These are phyloP conservation scores for Uria lomvia DNA, from an alignment of 2,113 vertebrate species.

Conservation along the genomic window DNA sequence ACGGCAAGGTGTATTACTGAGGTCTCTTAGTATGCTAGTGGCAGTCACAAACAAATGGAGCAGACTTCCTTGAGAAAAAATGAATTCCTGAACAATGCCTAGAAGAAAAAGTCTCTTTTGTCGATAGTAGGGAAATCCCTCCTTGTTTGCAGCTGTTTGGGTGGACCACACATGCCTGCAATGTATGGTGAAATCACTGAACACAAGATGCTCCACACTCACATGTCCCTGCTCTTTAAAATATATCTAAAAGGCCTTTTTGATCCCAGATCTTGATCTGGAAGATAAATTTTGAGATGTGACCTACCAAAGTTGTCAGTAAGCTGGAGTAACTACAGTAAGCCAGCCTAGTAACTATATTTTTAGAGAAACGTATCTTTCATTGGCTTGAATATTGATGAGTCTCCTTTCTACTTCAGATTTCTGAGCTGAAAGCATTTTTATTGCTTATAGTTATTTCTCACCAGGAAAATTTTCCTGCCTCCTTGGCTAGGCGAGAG, in stretches of 20 bases:
- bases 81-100: background rate
- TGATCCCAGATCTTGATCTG: background rate
- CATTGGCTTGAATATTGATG: background rate
- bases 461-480: background rate
- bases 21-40: background rate
- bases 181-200: background rate
- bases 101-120: background rate
- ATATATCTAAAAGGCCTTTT: background rate
- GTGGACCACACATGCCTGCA: background rate
- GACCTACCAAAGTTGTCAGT: background rate
- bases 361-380: background rate
- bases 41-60: background rate
- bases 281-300: background rate
- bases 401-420: background rate
- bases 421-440: background rate
- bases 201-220: background rate
- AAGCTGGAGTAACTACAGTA: background rate
- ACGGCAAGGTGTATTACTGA: background rate
- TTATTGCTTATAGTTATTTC: background rate
- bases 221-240: background rate
- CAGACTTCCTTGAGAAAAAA: background rate
- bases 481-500: accelerated
- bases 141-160: background rate
- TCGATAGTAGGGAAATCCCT: background rate
- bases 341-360: background rate